A percentile compares a stretch with the other conserved stretches of the same genome.
Conservation (phyloP, 1,140 invertebrate species). For the Tribolium castaneum region DNA sequence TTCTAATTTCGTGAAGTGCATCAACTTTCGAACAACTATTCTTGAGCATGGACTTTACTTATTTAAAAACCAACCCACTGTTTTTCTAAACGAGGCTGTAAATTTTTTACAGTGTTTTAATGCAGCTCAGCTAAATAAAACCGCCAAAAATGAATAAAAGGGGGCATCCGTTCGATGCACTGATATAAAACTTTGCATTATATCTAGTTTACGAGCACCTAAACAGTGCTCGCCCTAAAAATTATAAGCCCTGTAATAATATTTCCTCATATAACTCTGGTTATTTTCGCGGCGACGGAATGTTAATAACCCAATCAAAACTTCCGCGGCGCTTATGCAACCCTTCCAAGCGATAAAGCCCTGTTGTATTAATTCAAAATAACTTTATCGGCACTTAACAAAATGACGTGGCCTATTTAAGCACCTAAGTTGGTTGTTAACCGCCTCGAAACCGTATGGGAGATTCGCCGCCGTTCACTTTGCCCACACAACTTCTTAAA, state of each 20-base stretch:
- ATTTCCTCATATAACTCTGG: constrained; percentile 5
- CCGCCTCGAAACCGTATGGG: constrained; percentile 12
- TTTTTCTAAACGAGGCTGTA: neutral
- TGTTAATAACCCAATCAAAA: constrained; percentile 42
- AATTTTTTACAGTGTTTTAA: neutral
- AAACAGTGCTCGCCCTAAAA: neutral
- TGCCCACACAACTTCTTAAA: neutral
- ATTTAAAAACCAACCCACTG: neutral
- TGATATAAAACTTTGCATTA: constrained; percentile 10
- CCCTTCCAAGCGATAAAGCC: constrained; percentile 35
- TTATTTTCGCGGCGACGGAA: constrained; percentile 25
- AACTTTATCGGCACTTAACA: constrained; percentile 42
- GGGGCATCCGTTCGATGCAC: neutral
- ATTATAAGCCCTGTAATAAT: constrained; percentile 1
- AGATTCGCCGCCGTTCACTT: neutral
- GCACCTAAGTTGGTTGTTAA: constrained; percentile 35
- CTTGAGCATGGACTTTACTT: neutral
- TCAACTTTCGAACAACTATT: neutral
- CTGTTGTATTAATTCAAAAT: constrained; percentile 44
- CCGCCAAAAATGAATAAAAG: neutral
- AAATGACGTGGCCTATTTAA: constrained; percentile 41
- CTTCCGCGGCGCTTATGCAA: constrained; percentile 26
- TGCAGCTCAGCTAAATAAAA: neutral
- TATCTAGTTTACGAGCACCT: constrained; percentile 2
- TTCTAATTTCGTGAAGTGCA: constrained; percentile 22